These are phyloP conservation scores for Mustelus asterias DNA, from an alignment of 2,113 vertebrate genomes.

Conservation along the genomic window DNA sequence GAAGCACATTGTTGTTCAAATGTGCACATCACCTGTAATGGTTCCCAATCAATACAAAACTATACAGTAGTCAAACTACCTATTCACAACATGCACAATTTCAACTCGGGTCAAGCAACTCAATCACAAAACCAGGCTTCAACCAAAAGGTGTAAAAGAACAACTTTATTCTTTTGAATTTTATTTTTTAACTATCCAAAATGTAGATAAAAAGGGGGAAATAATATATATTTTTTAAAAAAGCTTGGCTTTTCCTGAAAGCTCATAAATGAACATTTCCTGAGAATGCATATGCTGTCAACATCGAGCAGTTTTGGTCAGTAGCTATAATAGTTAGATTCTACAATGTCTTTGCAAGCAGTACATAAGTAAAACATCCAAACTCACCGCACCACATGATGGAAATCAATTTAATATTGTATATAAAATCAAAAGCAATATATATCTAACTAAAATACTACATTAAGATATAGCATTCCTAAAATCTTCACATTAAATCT, in stretches of 20 bases:
- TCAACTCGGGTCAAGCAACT: not conserved
- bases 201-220: not conserved
- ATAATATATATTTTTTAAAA: not conserved
- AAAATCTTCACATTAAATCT: not conserved
- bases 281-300: not conserved
- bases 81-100: not conserved
- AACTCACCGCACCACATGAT: not conserved
- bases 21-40: not conserved
- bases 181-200: not conserved
- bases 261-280: conserved; percentile 16
- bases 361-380: not conserved
- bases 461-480: not conserved
- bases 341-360: not conserved
- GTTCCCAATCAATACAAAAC: not conserved
- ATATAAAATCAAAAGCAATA: not conserved
- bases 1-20: not conserved
- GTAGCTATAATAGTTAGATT: not conserved
- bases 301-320: not conserved
- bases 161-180: not conserved
- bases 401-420: not conserved
- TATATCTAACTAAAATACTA: not conserved
- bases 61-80: not conserved
- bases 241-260: not conserved
- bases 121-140: not conserved
- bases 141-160: not conserved